These are phyloP conservation scores for Synanthedon tipuliformis DNA, from an alignment of 2,888 invertebrate genomes.

Conservation along the genomic window DNA sequence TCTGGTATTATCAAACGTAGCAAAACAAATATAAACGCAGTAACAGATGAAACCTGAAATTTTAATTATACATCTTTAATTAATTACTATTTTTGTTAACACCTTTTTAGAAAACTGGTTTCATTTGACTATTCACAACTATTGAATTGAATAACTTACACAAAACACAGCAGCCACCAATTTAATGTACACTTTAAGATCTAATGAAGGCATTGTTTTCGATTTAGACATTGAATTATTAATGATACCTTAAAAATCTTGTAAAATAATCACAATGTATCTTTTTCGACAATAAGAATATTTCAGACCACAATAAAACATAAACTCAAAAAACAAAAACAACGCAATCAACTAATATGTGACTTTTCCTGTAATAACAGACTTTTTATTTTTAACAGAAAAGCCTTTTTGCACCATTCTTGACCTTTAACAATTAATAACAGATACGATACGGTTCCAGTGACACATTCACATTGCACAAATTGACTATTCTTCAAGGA, in stretches of 20 bases:
- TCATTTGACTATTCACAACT: neutral
- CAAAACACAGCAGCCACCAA: slow-evolving; percentile 56
- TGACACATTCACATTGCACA: too few species aligned
- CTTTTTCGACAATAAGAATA: too few species aligned
- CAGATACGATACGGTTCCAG: too few species aligned
- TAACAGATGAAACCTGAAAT: slow-evolving; percentile 51
- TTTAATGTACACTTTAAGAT: slow-evolving; percentile 50
- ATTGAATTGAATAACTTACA: slow-evolving; percentile 30
- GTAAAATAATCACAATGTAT: neutral
- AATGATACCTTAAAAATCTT: slow-evolving; percentile 1
- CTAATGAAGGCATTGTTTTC: slow-evolving; percentile 45
- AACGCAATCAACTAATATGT: too few species aligned
- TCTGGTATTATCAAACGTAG: slow-evolving; percentile 43
- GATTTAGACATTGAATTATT: slow-evolving; percentile 40
- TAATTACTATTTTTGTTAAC: neutral
- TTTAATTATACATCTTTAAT: neutral
- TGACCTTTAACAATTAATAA: too few species aligned
- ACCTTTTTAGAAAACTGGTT: neutral
- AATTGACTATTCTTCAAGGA: too few species aligned
- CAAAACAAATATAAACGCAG: slow-evolving; percentile 46
- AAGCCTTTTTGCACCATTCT: too few species aligned
- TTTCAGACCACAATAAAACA: too few species aligned
- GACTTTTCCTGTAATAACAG: too few species aligned
- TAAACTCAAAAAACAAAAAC: too few species aligned
- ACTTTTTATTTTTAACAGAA: too few species aligned